Base-by-base conservation (phyloP, 2,888 invertebrate genomes). In the Campopleginae sp. region DNA sequence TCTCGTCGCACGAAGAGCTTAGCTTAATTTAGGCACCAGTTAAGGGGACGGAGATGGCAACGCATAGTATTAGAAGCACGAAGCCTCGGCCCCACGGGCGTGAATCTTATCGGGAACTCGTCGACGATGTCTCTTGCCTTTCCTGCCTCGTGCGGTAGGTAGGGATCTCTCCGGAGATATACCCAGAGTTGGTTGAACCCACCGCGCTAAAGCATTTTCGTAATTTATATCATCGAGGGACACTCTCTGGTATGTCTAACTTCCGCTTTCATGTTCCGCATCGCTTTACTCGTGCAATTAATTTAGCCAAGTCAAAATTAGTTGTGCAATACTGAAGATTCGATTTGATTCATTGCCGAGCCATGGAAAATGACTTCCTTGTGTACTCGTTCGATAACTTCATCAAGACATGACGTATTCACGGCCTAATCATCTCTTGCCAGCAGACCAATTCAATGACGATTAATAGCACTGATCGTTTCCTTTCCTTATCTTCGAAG, bases 41-140 rank as follows among this genome's bases (percentile, higher is more conserved):
- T 81, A 17, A 27, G 63, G 51, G 71, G 14, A 42, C 31, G 31
- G 27, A 68, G 78, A 44, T 42, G 75, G 46, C n/a, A 68, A 48
- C 44, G 44, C 63, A 23, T 63, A 33, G 84, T 76, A 80, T 80
- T 68, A 80, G 66, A 66, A 68, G 76, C 48, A 71, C n/a, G 75
- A 54, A 72, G 66, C 38, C 80, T 80, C 71, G 7, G 19, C 70
- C 85, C 71, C 82, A 76, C 42, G 72, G 54, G 82, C 76, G 82
- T 85, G 76, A 85, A 85, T 85, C 85, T 76, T 85, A 85, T 85
- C 85, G 80, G 75, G 78, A 80, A 82, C 80, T 82, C 82, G 80
- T 85, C 85, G 70, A 70, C 82, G 72, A 23, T 66, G 82, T 80
- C 79, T 85, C 65, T 48, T 33, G 44, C 14, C 46, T 65, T 78